These are phyloP conservation scores for Mesocricetus auratus DNA, from an alignment of 2,113 vertebrate genomes.

Conservation along the genomic window DNA sequence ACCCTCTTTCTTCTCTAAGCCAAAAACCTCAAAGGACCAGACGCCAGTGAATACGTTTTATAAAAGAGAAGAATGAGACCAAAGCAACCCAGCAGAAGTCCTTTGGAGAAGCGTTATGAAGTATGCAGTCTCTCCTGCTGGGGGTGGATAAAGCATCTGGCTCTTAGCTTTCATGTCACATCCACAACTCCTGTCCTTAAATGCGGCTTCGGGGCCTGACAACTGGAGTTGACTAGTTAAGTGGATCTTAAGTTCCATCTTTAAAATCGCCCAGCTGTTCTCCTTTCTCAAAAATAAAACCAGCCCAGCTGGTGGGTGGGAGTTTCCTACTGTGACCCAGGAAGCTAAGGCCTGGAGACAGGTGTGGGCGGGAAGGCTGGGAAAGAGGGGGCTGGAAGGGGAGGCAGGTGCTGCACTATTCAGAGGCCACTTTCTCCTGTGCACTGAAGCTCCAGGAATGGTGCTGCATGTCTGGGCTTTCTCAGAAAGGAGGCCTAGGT, in stretches of 20 bases:
- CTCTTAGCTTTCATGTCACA: conserved; percentile 78
- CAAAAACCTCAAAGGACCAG: conserved; percentile 67
- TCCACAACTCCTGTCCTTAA: conserved; percentile 75
- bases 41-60: conserved; percentile 45
- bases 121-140: conserved; percentile 64
- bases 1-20: conserved; percentile 61
- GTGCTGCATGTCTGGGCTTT: no score
- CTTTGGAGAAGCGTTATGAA: conserved; percentile 67
- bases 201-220: conserved; percentile 70
- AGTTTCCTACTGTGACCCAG: conserved; percentile 74
- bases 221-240: conserved; percentile 82
- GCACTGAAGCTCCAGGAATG: background rate
- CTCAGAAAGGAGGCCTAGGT: background rate
- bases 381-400: background rate
- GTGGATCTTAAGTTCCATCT: conserved; percentile 75
- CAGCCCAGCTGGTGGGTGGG: conserved; percentile 73
- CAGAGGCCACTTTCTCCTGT: background rate
- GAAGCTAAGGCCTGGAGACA: conserved; percentile 65
- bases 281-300: conserved; percentile 77
- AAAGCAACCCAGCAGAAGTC: conserved; percentile 41
- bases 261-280: conserved; percentile 82
- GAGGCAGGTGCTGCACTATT: background rate
- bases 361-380: conserved; percentile 45
- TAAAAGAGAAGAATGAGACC: conserved; percentile 61
- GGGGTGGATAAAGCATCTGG: conserved; percentile 66